These are phyloP conservation scores for Luperina nickerlii DNA, from an alignment of 2,888 invertebrate genomes.

Conservation along the genomic window DNA sequence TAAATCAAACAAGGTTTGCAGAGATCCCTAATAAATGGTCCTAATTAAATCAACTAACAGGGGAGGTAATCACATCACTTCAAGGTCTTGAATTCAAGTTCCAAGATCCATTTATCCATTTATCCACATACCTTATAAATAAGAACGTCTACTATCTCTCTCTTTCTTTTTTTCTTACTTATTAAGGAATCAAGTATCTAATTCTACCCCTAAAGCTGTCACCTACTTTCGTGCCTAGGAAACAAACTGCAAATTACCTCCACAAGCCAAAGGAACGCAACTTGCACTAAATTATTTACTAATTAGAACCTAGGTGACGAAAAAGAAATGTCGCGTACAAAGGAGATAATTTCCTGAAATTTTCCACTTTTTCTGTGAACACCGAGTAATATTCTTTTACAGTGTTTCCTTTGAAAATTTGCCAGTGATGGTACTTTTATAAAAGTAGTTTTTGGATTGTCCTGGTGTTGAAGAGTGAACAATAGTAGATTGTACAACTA, in stretches of 20 bases:
- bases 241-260: slow-evolving; percentile 46
- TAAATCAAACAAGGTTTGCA: background rate
- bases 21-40: background rate
- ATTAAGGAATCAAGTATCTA: slow-evolving; percentile 19
- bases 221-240: slow-evolving; percentile 20
- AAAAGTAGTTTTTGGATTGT: background rate
- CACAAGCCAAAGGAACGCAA: slow-evolving; percentile 14
- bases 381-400: slow-evolving; percentile 33
- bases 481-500: too few relatives aligned
- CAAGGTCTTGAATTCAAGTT: background rate
- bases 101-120: background rate
- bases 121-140: background rate
- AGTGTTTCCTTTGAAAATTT: slow-evolving; percentile 25
- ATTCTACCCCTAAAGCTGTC: slow-evolving; percentile 30
- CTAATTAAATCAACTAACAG: background rate
- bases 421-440: background rate
- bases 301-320: slow-evolving; percentile 52
- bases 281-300: slow-evolving; percentile 47
- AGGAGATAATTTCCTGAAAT: slow-evolving; percentile 37
- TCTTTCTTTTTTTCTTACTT: background rate
- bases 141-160: background rate
- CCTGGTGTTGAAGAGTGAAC: background rate
- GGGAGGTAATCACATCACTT: background rate
- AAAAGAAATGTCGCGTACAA: slow-evolving; percentile 39
- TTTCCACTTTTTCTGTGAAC: slow-evolving; percentile 12